Conservation (phyloP, 2,113 vertebrate genomes). For the Sinocyclocheilus anshuiensis region DNA sequence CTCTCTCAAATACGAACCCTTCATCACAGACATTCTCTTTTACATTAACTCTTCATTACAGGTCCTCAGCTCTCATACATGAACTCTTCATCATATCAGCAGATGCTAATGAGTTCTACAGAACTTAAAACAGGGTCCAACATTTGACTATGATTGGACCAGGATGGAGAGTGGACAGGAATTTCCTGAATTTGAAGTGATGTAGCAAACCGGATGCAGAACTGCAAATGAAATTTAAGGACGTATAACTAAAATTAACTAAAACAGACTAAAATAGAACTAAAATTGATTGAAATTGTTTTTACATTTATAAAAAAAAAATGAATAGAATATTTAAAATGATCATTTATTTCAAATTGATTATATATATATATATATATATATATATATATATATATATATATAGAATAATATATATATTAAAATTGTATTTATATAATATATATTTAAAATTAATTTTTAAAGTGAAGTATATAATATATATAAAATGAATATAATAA, state of each 20-base stretch:
- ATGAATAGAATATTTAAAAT: too few relatives aligned
- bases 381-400: too few relatives aligned
- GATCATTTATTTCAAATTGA: too few relatives aligned
- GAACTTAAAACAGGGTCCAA: neutral
- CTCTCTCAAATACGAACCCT: conserved; percentile 5
- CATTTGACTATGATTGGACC: neutral
- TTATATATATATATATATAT: too few relatives aligned
- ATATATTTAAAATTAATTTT: too few relatives aligned
- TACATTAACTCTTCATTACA: conserved; percentile 22
- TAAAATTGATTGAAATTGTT: too few relatives aligned
- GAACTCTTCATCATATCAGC: conserved; percentile 9
- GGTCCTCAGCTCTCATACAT: conserved; percentile 7
- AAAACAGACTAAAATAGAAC: too few relatives aligned
- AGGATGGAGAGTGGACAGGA: neutral
- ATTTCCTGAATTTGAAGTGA: neutral
- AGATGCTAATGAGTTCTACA: conserved; percentile 2
- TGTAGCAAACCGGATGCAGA: neutral
- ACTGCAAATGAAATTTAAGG: neutral
- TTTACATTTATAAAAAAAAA: too few relatives aligned
- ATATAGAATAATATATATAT: too few relatives aligned
- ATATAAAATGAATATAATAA: neutral
- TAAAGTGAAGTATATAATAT: neutral
- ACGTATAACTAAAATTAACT: too few relatives aligned
- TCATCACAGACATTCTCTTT: neutral
- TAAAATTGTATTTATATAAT: too few relatives aligned